Conservation (phyloP, 92 coral and sea anemone species). For the Ricordea florida region DNA sequence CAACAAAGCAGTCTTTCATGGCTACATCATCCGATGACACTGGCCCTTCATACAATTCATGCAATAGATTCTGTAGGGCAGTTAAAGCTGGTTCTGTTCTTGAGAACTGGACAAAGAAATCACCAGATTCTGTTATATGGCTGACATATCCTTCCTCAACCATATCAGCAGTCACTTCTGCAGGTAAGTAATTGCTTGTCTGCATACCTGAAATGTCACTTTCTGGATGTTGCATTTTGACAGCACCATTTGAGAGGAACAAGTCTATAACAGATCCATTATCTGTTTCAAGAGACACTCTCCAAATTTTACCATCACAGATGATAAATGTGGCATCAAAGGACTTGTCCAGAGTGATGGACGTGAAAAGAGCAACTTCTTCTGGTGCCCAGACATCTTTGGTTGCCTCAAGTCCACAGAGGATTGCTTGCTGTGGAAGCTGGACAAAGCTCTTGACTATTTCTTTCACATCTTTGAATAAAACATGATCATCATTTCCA, state of each 20-base stretch:
- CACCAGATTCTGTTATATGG: constrained; percentile 53
- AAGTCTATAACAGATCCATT: constrained; percentile 50
- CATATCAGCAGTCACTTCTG: constrained; percentile 37
- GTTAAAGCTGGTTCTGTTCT: constrained; percentile 11
- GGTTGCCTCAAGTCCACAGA: constrained; percentile 52
- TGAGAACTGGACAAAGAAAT: constrained; percentile 61
- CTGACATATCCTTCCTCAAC: constrained; percentile 55
- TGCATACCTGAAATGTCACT: constrained; percentile 10
- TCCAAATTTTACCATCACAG: constrained; percentile 68
- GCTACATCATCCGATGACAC: constrained; percentile 30
- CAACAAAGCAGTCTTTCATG: constrained; percentile 59
- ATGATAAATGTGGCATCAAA: constrained; percentile 70
- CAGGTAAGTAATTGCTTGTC: neutral
- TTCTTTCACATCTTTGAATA: constrained; percentile 37
- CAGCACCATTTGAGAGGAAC: constrained; percentile 1
- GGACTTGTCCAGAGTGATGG: constrained; percentile 67
- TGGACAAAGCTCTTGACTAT: constrained; percentile 19
- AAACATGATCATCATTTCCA: constrained; percentile 53
- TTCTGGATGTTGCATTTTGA: neutral
- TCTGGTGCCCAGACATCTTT: constrained; percentile 63
- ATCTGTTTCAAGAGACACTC: constrained; percentile 27
- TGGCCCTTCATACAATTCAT: constrained; percentile 36
- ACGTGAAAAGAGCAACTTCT: constrained; percentile 51
- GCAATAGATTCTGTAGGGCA: constrained; percentile 9
- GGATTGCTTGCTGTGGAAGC: constrained; percentile 26